Evolutionary conservation across 2,888 invertebrate genomes (phyloP), one percentile per base, ranked within the genome.

Genomic region (Stictocephala bisonia): DNA sequence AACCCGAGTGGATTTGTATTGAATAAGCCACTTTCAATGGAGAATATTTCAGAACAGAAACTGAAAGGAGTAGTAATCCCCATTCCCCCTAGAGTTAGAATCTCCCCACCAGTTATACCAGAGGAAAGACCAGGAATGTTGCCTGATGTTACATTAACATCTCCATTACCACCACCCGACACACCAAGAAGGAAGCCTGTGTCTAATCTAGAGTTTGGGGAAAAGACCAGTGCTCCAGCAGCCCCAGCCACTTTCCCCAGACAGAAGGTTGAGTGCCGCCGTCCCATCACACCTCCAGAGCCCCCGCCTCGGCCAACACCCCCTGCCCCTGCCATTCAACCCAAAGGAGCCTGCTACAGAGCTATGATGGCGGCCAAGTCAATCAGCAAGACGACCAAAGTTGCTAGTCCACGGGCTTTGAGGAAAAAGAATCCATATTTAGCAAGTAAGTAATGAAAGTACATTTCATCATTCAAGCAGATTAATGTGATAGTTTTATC

Each of bases 361-460:
- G 85, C 85, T 6, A 84, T 85, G 82, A 83, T 84, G 81, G 84
- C 84, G 35, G 85, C 85, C 7, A 82, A 84, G 72, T 84, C 84
- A 73, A 83, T 85, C 44, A 78, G 75, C 9, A 78, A 82, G 15
- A 81, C 80, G 35, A 83, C 83, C 74, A 81, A 82, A 50, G 80
- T 77, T 18, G 82, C 80, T 35, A 84, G 83, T 74, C 85, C 85
- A 0, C 83, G 83, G 76, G 78, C 79, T 15, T 72, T 80, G 18
- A 74, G 91, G 81, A 92, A 92, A 85, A 91, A 91, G 81, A 93
- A 91, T 81, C 90, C 90, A 24, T 86, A 93, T 31, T 85, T 93
- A 31, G 90, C 91, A 41, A 93, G 91, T 92, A 81, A 88, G 90
- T 87, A 24, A 71, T 0, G 35, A 13, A n/a, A 7, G n/a, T n/a